Percentiles rank a stretch among this genome's conserved stretches.
Evolutionary conservation across 2,113 vertebrate species (phyloP).

Genomic region (Actenoides hombroni): DNA sequence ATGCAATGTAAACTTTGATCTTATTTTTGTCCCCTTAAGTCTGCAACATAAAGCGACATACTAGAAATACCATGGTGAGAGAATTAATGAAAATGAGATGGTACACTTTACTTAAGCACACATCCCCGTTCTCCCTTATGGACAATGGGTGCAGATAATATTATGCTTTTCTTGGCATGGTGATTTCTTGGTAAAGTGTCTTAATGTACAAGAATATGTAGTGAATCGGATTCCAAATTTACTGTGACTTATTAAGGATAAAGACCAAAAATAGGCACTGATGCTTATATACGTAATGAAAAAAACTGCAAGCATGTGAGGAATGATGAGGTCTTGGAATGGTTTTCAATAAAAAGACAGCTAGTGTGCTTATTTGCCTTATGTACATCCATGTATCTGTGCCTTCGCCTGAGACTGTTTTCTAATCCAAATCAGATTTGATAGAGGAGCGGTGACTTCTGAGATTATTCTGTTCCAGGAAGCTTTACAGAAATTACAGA

Average conservation of each 20-base stretch:
- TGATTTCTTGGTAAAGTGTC: neutral
- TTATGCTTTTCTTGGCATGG: neutral
- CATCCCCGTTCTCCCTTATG: neutral
- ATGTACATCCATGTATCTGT: neutral
- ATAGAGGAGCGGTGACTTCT: neutral
- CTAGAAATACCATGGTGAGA: neutral
- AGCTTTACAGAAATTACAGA: neutral
- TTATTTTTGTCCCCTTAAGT: neutral
- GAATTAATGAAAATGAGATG: neutral
- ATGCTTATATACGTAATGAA: neutral
- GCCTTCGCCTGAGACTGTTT: neutral
- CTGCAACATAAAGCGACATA: neutral
- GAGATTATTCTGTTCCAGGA: neutral
- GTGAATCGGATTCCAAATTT: neutral
- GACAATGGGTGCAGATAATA: neutral
- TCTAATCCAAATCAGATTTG: neutral
- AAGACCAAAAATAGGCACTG: neutral
- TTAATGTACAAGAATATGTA: neutral
- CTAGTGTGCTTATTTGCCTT: neutral
- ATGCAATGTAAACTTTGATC: neutral
- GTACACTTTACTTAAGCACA: neutral
- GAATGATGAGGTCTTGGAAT: neutral
- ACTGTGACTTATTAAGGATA: neutral
- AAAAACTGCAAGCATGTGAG: neutral
- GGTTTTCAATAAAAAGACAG: neutral